Evolutionary conservation across 1,140 invertebrate genomes (phyloP).

Genomic region (Achatina immaculata): DNA sequence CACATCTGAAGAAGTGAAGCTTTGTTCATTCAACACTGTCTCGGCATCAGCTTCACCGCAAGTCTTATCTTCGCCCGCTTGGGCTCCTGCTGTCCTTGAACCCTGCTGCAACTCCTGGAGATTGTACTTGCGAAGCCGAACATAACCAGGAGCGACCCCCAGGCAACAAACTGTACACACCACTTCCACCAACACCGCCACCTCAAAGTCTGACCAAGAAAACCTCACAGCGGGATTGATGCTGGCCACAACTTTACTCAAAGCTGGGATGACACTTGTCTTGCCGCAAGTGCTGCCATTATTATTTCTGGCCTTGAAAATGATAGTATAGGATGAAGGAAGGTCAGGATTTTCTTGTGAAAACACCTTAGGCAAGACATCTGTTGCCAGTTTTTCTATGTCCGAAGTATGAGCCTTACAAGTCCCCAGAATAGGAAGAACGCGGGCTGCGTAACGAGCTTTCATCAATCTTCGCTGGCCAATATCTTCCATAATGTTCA

Average conservation of each 20-base stretch:
- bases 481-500: conserved; percentile 82
- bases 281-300: conserved; percentile 76
- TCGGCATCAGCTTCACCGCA: too few relatives aligned
- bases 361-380: conserved; percentile 82
- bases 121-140: conserved; percentile 70
- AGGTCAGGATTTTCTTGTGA: conserved; percentile 72
- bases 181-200: conserved; percentile 66
- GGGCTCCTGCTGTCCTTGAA: neutral
- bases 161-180: conserved; percentile 67
- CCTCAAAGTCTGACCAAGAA: conserved; percentile 60
- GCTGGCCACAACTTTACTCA: conserved; percentile 54
- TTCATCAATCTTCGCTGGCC: conserved; percentile 82
- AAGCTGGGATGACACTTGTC: conserved; percentile 71
- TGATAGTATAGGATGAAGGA: conserved; percentile 81
- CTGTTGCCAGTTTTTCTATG: conserved; percentile 78
- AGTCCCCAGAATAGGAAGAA: conserved; percentile 84
- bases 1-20: too few relatives aligned
- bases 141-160: conserved; percentile 65
- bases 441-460: conserved; percentile 84
- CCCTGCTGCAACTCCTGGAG: conserved; percentile 42
- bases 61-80: neutral
- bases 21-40: too few relatives aligned
- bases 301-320: conserved; percentile 85
- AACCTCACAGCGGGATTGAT: conserved; percentile 56
- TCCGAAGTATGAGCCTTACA: conserved; percentile 84